A percentile compares a stretch with the other conserved stretches of the same genome.
phyloP scores from a whole-genome alignment of 2,888 invertebrate genomes.

The Slavum lentiscoides region DNA sequence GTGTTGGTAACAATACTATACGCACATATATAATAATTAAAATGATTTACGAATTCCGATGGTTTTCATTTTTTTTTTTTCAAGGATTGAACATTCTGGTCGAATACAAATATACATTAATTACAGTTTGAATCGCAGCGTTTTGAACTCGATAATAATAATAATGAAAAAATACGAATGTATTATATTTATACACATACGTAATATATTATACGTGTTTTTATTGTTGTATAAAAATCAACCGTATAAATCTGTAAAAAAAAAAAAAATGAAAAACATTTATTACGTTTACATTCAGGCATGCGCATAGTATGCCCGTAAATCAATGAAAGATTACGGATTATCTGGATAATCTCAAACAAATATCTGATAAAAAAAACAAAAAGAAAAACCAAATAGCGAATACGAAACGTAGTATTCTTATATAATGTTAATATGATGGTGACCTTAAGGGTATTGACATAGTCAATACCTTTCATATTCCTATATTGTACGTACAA shows the following conservation, averaged over 20 bases:
- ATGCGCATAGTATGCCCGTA: not conserved
- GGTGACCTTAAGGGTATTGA: conserved; percentile 17
- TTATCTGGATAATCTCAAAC: not conserved
- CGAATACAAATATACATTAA: conserved; percentile 2
- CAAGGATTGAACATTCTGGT: not conserved
- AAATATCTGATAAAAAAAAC: not conserved
- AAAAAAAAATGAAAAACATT: not conserved
- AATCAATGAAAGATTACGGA: not conserved
- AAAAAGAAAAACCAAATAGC: too few relatives aligned
- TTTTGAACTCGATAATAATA: conserved; percentile 21
- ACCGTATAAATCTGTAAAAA: not conserved
- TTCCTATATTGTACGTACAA: not conserved
- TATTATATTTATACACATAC: not conserved
- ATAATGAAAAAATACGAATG: not conserved
- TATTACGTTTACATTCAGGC: not conserved
- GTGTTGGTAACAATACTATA: not conserved
- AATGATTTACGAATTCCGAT: conserved; percentile 15
- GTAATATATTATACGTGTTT: not conserved
- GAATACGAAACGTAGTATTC: not conserved
- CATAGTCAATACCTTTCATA: not conserved
- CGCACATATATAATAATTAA: conserved; percentile 9
- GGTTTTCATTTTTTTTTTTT: conserved; percentile 2
- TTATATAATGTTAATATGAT: not conserved
- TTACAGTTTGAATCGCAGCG: not conserved
- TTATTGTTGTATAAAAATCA: not conserved